phyloP scores from a whole-genome alignment of 2,113 vertebrate species.

The Dipodomys spectabilis region DNA sequence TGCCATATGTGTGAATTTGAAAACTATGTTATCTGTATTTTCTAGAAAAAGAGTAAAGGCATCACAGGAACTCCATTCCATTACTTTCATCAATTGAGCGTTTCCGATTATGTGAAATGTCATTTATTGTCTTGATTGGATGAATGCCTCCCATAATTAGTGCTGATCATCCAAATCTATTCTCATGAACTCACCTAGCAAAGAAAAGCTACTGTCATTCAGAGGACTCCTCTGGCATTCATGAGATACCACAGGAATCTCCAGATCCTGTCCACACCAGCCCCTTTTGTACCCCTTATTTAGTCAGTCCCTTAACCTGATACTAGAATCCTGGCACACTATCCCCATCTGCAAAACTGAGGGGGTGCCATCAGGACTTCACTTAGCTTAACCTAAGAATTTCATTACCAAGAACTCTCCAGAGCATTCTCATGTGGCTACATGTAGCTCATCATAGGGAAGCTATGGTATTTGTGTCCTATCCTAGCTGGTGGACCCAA shows the following conservation, averaged over 20 bases:
- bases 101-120: background rate
- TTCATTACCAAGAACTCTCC: no score
- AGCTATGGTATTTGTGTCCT: no score
- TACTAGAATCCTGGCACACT: no score
- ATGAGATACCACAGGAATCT: background rate
- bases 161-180: background rate
- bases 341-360: no score
- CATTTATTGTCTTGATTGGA: background rate
- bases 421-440: no score
- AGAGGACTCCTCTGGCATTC: background rate
- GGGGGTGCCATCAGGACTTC: no score
- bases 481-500: no score
- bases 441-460: no score
- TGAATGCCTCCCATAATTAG: background rate
- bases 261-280: no score
- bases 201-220: background rate
- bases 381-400: no score
- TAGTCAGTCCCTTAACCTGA: no score
- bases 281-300: no score
- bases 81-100: background rate
- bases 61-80: background rate
- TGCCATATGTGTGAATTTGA: background rate
- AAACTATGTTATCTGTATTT: constrained; percentile 9
- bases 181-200: background rate
- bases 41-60: background rate